Evolutionary conservation across 1,140 invertebrate genomes (phyloP).

Genomic region (Aphidius ervi): DNA sequence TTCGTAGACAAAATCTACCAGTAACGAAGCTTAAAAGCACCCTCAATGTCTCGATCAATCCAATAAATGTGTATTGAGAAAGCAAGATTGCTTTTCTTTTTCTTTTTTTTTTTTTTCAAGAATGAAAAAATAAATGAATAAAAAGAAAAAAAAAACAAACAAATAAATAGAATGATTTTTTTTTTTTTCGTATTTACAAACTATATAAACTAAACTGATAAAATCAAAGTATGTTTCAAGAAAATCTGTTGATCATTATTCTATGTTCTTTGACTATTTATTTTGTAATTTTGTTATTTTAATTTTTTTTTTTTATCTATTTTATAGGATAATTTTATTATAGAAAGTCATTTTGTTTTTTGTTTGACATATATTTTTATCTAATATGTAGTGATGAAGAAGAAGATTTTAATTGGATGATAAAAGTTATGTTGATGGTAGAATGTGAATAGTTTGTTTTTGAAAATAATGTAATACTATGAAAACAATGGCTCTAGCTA

Average conservation of each 20-base stretch:
- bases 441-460: slow-evolving; percentile 21
- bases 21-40: not conserved
- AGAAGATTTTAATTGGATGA: not conserved
- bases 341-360: no score
- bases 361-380: not conserved
- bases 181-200: not conserved
- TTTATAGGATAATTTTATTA: no score
- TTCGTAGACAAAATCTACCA: slow-evolving; percentile 9
- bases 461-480: slow-evolving; percentile 2
- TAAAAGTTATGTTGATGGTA: not conserved
- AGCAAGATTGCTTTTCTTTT: slow-evolving; percentile 12
- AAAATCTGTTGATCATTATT: not conserved
- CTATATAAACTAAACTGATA: no score
- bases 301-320: no score
- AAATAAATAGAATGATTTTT: slow-evolving; percentile 9
- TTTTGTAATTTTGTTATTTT: no score
- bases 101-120: not conserved
- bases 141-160: slow-evolving; percentile 3
- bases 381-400: not conserved
- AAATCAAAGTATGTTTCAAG: not conserved
- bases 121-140: slow-evolving; percentile 7
- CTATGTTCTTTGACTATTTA: no score
- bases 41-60: slow-evolving; percentile 11
- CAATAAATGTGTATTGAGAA: slow-evolving; percentile 17
- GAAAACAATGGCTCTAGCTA: slow-evolving; percentile 2